These are phyloP conservation scores for Elaeidobius kamerunicus DNA, from an alignment of 2,888 invertebrate genomes.

Conservation along the genomic window DNA sequence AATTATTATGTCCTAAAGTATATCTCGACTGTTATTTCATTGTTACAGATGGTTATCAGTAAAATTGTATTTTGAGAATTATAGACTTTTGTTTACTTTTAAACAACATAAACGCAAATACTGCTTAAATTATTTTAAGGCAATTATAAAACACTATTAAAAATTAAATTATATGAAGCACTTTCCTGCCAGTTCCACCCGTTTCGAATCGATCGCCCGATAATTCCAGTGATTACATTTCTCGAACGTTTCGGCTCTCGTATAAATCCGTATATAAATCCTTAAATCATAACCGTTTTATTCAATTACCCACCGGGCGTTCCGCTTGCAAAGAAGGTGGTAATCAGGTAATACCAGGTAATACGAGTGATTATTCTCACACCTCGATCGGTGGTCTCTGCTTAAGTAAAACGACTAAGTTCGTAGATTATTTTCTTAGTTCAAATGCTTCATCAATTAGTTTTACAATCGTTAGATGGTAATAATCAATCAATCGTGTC, in stretches of 20 bases:
- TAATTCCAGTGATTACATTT: constrained; percentile 5
- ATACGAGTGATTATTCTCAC: constrained; percentile 15
- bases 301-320: constrained; percentile 12
- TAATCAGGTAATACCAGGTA: constrained; percentile 9
- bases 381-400: constrained; percentile 18
- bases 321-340: constrained; percentile 12
- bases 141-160: too few species aligned
- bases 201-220: not conserved
- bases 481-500: not conserved
- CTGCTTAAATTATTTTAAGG: too few species aligned
- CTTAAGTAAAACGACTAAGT: constrained; percentile 2
- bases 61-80: too few species aligned
- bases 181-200: constrained; percentile 1
- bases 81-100: too few species aligned
- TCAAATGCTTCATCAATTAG: not conserved
- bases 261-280: not conserved
- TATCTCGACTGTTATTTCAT: too few species aligned
- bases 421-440: constrained; percentile 4
- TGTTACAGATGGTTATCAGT: too few species aligned
- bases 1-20: too few species aligned
- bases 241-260: constrained; percentile 1
- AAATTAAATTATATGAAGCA: too few species aligned
- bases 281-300: constrained; percentile 15
- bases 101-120: too few species aligned
- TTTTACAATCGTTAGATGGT: too few species aligned